These are phyloP conservation scores for Heliconius melpomene DNA, from an alignment of 1,140 invertebrate species.

Conservation along the genomic window DNA sequence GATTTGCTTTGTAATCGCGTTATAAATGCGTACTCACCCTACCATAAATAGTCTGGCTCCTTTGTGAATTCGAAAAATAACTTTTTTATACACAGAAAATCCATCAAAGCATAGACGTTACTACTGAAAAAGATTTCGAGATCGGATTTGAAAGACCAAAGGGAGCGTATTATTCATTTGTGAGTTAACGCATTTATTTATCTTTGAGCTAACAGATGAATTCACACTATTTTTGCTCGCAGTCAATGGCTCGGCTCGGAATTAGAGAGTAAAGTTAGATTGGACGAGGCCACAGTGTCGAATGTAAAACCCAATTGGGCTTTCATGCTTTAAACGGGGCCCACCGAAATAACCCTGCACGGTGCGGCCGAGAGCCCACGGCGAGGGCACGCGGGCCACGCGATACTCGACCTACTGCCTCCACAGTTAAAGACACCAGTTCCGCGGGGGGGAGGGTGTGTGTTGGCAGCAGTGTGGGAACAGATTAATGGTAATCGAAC, in stretches of 20 bases:
- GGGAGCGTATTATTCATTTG: conserved; percentile 26
- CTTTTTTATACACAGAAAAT: conserved; percentile 7
- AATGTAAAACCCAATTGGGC: conserved; percentile 75
- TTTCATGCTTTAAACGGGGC: conserved; percentile 69
- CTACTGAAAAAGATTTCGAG: conserved; percentile 15
- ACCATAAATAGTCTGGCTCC: conserved; percentile 7
- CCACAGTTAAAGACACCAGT: conserved; percentile 5
- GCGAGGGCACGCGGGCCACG: neutral
- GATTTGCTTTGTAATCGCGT: conserved; percentile 13
- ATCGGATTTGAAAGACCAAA: conserved; percentile 23
- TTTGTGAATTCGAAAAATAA: conserved; percentile 17
- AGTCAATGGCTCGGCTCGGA: conserved; percentile 49
- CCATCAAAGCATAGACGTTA: conserved; percentile 13
- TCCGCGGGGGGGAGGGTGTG: neutral
- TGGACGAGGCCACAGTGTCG: conserved; percentile 63
- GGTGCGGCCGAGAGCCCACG: conserved; percentile 44
- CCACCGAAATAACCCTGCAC: conserved; percentile 60
- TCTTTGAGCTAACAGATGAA: conserved; percentile 40
- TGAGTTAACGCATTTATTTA: conserved; percentile 34
- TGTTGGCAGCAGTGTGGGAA: conserved; percentile 37
- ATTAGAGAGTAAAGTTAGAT: conserved; percentile 70
- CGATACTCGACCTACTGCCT: conserved; percentile 39
- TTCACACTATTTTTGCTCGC: conserved; percentile 50
- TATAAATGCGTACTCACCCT: conserved; percentile 6
- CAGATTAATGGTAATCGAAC: conserved; percentile 65